phyloP scores from a whole-genome alignment of 2,888 invertebrate species.

The Limenitis camilla region DNA sequence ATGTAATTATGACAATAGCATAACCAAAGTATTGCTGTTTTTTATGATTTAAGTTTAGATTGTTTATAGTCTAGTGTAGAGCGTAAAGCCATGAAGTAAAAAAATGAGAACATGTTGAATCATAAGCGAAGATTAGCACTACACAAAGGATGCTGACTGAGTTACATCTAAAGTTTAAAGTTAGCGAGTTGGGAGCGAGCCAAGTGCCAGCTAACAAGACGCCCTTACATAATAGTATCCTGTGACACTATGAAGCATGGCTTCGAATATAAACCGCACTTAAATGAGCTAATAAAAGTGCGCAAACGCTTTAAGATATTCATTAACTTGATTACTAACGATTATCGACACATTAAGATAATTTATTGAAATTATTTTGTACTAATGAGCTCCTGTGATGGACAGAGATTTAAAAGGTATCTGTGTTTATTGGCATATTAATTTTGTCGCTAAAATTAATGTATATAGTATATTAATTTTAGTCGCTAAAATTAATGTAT shows the following conservation, averaged over 20 bases:
- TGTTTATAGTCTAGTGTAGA: too few species aligned
- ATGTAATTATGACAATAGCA: too few species aligned
- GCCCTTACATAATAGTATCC: constrained; percentile 36
- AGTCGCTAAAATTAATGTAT: too few species aligned
- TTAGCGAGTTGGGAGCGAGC: constrained; percentile 57
- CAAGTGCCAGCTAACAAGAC: constrained; percentile 51
- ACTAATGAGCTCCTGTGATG: too few species aligned
- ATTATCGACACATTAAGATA: neutral
- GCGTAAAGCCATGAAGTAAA: too few species aligned
- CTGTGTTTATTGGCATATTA: too few species aligned
- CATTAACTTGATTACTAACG: constrained; percentile 4
- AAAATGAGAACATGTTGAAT: constrained; percentile 7
- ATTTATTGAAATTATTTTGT: too few species aligned
- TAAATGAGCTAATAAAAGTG: constrained; percentile 14
- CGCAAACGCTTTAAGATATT: constrained; percentile 5
- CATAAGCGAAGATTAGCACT: constrained; percentile 26
- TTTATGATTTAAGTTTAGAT: too few species aligned
- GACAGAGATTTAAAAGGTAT: too few species aligned
- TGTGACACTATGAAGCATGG: constrained; percentile 21
- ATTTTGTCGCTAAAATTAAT: too few species aligned
- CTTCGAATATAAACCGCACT: constrained; percentile 18
- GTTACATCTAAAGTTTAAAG: constrained; percentile 42
- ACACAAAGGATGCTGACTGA: constrained; percentile 40
- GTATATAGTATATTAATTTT: too few species aligned
- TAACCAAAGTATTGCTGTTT: too few species aligned